Evolutionary conservation across 1,140 invertebrate species (phyloP).

Genomic region (Pachypeltis micranthus): DNA sequence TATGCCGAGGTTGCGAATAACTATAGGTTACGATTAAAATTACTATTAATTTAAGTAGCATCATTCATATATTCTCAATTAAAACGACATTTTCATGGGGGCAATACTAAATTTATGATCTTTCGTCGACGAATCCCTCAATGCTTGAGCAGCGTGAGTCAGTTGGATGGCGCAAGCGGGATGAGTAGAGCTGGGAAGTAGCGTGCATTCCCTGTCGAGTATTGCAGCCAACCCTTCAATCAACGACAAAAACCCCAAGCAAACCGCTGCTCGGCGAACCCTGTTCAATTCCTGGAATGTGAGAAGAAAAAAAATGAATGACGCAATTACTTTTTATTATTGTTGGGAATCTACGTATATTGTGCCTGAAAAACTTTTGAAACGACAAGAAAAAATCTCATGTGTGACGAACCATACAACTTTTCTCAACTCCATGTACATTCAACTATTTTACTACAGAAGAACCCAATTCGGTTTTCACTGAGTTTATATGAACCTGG

Average conservation of each 20-base stretch:
- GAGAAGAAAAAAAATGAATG: too few relatives aligned
- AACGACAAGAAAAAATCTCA: background rate
- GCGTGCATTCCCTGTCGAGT: conserved; percentile 77
- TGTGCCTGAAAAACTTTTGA: background rate
- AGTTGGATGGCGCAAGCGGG: conserved; percentile 82
- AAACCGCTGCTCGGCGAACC: conserved; percentile 73
- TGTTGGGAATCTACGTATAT: too few relatives aligned
- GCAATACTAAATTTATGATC: conserved; percentile 51
- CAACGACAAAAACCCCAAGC: conserved; percentile 74
- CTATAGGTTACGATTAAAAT: too few relatives aligned
- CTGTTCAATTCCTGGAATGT: conserved; percentile 77
- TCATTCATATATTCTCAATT: background rate
- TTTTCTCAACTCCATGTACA: too few relatives aligned
- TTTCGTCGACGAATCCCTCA: conserved; percentile 48
- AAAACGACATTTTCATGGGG: conserved; percentile 51
- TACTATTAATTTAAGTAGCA: too few relatives aligned
- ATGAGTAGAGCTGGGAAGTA: conserved; percentile 62
- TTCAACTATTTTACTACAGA: too few relatives aligned
- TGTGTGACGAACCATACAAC: too few relatives aligned
- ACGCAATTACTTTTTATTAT: too few relatives aligned
- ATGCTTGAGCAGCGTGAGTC: conserved; percentile 67
- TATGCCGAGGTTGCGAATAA: too few relatives aligned
- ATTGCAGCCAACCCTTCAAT: conserved; percentile 63
- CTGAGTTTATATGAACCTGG: too few relatives aligned
- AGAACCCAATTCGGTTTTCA: too few relatives aligned